These are phyloP conservation scores for Bombus haemorrhoidalis DNA, from an alignment of 1,140 invertebrate species.

Conservation along the genomic window DNA sequence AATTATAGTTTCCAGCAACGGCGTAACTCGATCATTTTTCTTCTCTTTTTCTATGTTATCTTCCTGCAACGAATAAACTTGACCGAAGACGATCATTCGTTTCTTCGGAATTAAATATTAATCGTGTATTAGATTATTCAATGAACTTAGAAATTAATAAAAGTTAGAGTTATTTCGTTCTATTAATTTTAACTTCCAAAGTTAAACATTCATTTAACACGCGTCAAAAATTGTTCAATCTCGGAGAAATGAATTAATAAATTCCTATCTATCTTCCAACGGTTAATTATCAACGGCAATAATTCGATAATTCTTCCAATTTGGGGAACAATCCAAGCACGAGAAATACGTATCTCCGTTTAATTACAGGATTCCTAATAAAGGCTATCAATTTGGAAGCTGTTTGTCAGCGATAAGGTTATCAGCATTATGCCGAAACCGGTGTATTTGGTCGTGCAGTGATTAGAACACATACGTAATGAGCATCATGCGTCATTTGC, in stretches of 20 bases:
- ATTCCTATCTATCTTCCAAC: neutral
- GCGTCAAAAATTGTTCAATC: too few species aligned
- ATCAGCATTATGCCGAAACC: constrained; percentile 28
- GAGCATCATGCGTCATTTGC: neutral
- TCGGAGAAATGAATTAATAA: neutral
- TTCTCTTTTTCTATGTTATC: too few species aligned
- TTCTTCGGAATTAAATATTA: too few species aligned
- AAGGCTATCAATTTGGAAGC: constrained; percentile 27
- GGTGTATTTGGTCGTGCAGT: neutral
- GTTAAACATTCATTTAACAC: neutral
- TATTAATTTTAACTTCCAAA: too few species aligned
- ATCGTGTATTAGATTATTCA: too few species aligned
- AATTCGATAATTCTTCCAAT: neutral
- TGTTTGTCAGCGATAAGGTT: constrained; percentile 34
- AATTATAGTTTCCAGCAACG: too few species aligned
- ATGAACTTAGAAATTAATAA: too few species aligned
- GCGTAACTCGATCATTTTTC: too few species aligned
- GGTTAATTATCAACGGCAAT: neutral
- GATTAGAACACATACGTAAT: constrained; percentile 31
- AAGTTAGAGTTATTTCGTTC: too few species aligned
- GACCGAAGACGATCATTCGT: too few species aligned
- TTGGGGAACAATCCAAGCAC: neutral
- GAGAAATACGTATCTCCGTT: neutral
- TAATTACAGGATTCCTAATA: constrained; percentile 12
- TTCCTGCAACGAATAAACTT: too few species aligned